phyloP scores from a whole-genome alignment of 2,888 invertebrate species.

The Tridacna gigas region DNA sequence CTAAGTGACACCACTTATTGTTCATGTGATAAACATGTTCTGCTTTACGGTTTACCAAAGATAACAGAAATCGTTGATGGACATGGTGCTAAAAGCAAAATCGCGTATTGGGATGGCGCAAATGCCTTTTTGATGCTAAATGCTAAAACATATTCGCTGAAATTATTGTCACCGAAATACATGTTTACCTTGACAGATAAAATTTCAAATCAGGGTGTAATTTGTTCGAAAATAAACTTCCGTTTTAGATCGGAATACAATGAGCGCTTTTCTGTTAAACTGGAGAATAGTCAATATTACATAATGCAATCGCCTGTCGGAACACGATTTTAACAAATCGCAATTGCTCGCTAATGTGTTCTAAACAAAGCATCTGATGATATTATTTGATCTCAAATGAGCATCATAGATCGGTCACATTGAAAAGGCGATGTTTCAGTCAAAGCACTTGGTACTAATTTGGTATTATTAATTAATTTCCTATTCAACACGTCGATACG shows the following conservation, averaged over 20 bases:
- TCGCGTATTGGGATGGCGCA: conserved; percentile 39
- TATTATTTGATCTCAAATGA: conserved; percentile 39
- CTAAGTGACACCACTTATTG: too few species aligned
- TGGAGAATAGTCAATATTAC: conserved; percentile 43
- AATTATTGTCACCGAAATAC: conserved; percentile 48
- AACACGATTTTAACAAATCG: conserved; percentile 46
- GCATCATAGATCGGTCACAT: conserved; percentile 26
- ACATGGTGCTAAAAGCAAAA: conserved; percentile 44
- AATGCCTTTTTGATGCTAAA: conserved; percentile 62
- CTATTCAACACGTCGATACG: not conserved
- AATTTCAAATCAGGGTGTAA: conserved; percentile 47
- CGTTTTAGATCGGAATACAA: conserved; percentile 35
- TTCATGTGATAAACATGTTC: too few species aligned
- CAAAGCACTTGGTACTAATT: conserved; percentile 7
- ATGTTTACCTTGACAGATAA: conserved; percentile 53
- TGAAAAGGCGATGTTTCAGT: not conserved
- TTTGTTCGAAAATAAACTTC: conserved; percentile 58
- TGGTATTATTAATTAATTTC: conserved; percentile 28
- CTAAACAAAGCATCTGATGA: conserved; percentile 38
- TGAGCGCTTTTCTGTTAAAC: conserved; percentile 20
- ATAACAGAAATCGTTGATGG: conserved; percentile 11
- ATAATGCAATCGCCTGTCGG: conserved; percentile 46
- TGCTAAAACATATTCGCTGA: conserved; percentile 30
- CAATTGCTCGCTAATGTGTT: conserved; percentile 51
- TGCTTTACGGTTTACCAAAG: not conserved